These are phyloP conservation scores for Homalodisca vitripennis DNA, from an alignment of 1,140 invertebrate species.

Conservation along the genomic window DNA sequence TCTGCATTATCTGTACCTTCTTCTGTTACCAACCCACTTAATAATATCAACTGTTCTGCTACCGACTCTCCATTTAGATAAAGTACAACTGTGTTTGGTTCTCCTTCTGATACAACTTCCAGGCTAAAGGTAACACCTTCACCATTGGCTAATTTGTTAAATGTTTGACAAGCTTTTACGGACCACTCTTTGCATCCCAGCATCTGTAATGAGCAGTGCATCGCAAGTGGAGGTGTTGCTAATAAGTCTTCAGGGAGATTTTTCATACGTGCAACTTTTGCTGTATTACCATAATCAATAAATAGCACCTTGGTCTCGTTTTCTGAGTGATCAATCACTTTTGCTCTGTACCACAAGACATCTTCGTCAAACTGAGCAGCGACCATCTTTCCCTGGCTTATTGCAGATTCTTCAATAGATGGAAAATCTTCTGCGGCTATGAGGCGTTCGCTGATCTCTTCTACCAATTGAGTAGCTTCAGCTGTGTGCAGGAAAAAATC, in stretches of 20 bases:
- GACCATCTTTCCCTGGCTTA: constrained; percentile 54
- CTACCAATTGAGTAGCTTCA: constrained; percentile 2
- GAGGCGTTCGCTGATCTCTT: constrained; percentile 39
- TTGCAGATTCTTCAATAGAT: constrained; percentile 48
- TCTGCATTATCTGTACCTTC: background rate
- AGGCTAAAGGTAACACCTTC: constrained; percentile 42
- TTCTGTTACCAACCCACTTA: background rate
- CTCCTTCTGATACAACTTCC: constrained; percentile 48
- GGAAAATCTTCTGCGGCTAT: constrained; percentile 53
- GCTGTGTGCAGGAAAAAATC: constrained; percentile 36
- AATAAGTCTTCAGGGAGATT: constrained; percentile 47
- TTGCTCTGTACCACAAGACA: constrained; percentile 62
- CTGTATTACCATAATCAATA: constrained; percentile 60
- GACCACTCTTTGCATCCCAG: constrained; percentile 60
- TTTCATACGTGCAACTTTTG: constrained; percentile 45
- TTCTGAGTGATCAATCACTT: constrained; percentile 59
- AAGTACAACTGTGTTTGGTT: constrained; percentile 64
- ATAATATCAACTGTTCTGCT: constrained; percentile 52
- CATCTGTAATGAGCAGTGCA: constrained; percentile 54
- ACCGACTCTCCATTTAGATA: constrained; percentile 59
- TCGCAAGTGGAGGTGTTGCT: constrained; percentile 45
- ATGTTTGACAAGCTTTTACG: constrained; percentile 59
- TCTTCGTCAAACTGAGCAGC: constrained; percentile 65
- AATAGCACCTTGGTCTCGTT: constrained; percentile 51
- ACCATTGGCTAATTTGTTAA: constrained; percentile 56